Conservation (phyloP, 2,888 invertebrate genomes). For the Alsophila aescularia region DNA sequence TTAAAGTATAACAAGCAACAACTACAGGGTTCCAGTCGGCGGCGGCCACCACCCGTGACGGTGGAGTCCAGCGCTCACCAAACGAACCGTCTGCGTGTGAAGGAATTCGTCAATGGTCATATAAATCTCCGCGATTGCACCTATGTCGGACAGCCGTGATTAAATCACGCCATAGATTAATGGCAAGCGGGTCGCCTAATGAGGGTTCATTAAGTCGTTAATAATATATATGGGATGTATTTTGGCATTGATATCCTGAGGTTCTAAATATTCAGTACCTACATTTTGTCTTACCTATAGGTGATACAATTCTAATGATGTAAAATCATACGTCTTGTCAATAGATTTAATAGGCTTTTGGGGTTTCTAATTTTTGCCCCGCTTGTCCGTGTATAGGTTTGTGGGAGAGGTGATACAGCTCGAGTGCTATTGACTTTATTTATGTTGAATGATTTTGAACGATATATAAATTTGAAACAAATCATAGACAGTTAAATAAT, state of each 20-base stretch:
- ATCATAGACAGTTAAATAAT: too few relatives aligned
- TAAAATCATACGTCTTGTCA: too few relatives aligned
- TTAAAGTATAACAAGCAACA: conserved; percentile 1
- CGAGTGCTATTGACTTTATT: too few relatives aligned
- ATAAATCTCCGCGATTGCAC: conserved; percentile 52
- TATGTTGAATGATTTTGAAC: too few relatives aligned
- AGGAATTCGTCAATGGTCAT: conserved; percentile 58
- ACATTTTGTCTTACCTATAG: too few relatives aligned
- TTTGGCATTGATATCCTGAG: background rate
- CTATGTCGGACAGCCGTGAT: conserved; percentile 1
- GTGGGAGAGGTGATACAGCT: too few relatives aligned
- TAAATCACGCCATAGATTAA: conserved; percentile 9
- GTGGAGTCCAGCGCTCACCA: conserved; percentile 42
- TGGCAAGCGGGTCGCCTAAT: background rate
- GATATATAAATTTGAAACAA: too few relatives aligned
- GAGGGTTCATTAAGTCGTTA: background rate
- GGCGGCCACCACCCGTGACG: conserved; percentile 20
- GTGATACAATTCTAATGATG: too few relatives aligned
- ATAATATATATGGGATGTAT: background rate
- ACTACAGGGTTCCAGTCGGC: conserved; percentile 6
- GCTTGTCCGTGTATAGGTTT: too few relatives aligned
- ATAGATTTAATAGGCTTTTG: too few relatives aligned
- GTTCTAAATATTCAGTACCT: background rate
- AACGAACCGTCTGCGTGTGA: conserved; percentile 59
- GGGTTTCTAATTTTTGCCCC: too few relatives aligned